Conservation (phyloP, 2,113 vertebrate species). For the Leucosticte australis region DNA sequence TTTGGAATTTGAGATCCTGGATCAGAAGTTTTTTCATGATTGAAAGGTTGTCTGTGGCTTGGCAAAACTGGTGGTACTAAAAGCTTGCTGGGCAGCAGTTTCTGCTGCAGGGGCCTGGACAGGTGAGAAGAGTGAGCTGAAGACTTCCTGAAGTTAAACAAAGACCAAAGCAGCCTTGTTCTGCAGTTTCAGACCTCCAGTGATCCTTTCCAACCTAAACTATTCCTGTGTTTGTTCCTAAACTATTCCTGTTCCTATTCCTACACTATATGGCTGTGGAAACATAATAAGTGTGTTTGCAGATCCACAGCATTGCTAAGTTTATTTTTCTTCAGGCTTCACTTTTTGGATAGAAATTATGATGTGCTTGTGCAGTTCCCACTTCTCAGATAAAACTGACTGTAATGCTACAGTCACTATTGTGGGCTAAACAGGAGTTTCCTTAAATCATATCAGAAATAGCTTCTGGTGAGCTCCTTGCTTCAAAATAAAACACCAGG, state of each 20-base stretch:
- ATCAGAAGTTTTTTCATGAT: not conserved
- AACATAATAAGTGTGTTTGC: not conserved
- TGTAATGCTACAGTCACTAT: not conserved
- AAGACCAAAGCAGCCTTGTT: not conserved
- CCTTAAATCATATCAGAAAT: not conserved
- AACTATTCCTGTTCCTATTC: not conserved
- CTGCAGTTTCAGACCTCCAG: not conserved
- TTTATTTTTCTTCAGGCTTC: not conserved
- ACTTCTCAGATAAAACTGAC: not conserved
- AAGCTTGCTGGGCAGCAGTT: not conserved
- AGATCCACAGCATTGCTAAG: accelerated
- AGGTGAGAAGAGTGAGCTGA: not conserved
- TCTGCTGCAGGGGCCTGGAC: not conserved
- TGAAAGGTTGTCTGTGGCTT: not conserved
- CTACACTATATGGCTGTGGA: not conserved
- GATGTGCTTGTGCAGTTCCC: not conserved
- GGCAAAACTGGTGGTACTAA: not conserved
- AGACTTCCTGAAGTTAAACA: not conserved
- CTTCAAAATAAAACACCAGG: not conserved
- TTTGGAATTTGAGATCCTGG: not conserved
- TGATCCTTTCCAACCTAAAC: not conserved
- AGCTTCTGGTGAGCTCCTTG: not conserved
- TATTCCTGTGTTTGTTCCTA: not conserved
- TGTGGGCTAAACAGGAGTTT: not conserved
- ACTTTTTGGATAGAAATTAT: not conserved